Base-by-base conservation (phyloP, 2,888 invertebrate species). In the Sympetrum striolatum region DNA sequence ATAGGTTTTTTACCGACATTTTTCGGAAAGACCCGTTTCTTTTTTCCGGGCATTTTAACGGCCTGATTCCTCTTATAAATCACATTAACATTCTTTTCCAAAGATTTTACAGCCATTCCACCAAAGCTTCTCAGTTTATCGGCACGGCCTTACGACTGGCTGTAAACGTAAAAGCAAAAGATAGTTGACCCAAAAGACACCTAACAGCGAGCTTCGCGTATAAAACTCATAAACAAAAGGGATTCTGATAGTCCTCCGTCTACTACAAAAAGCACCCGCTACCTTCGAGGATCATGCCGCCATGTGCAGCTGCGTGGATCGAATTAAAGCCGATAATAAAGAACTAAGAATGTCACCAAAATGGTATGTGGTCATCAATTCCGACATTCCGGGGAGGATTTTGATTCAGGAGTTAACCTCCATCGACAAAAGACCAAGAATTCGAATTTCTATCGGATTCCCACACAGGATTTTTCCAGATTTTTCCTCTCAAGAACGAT, bases 291-390 rank as follows among this genome's bases (percentile, higher is more conserved):
- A 73, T 31, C 31, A 73, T 12, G 31, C 31, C 73, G 73, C 31
- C 14, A 73, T 22, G 73, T 73, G 73, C 73, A 73, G 25, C 73
- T 73, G 73, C 31, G 73, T 73, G 64, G 86, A 48, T 86, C 60
- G 58, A n/a, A 86, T 86, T 86, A 86, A 86, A 60, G 53, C 86
- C 35, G 58, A 64, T 86, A 86, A 86, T 86, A 86, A 86, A 86
- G 86, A 60, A 86, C 86, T 22, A 58, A 58, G 37, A 60, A 86
- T 25, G 86, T 86, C 86, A 86, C 37, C 22, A 37, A 37, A 86
- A 60, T 5, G 86, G 86, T 37, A 86, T 86, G 86, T 39, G 86
- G 86, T 37, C 60, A 60, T 86, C 60, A 86, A 86, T 86, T 86
- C 64, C 37, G 37, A 37, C 86, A 60, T 86, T 60, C 37, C 60